phyloP scores from a whole-genome alignment of 2,888 invertebrate genomes.

The Selenia dentaria region DNA sequence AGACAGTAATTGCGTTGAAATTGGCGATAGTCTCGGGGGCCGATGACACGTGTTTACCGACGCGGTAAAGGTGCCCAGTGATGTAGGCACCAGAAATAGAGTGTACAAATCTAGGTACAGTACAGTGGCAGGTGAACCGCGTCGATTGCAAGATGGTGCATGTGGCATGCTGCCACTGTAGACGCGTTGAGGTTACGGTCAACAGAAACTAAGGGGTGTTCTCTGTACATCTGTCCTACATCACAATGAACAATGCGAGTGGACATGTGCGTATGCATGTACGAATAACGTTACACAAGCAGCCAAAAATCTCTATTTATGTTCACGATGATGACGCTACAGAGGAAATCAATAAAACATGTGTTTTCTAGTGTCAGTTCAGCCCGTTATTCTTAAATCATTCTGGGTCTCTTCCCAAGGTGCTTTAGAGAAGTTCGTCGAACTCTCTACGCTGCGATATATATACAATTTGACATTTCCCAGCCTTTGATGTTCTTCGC shows the following conservation, averaged over 20 bases:
- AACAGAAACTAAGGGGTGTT: constrained; percentile 32
- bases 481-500: constrained; percentile 43
- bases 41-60: constrained; percentile 68
- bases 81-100: constrained; percentile 69
- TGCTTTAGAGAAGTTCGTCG: constrained; percentile 40
- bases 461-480: constrained; percentile 42
- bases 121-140: constrained; percentile 63
- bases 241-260: constrained; percentile 4
- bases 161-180: constrained; percentile 51
- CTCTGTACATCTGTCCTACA: constrained; percentile 4
- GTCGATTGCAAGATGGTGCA: constrained; percentile 42
- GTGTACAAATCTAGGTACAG: constrained; percentile 36
- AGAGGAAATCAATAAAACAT: constrained; percentile 1
- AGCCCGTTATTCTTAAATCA: constrained; percentile 16
- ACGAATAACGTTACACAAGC: constrained; percentile 2
- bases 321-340: constrained; percentile 4
- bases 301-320: constrained; percentile 2
- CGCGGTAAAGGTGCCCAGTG: constrained; percentile 62
- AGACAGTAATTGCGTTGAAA: constrained; percentile 39
- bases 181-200: constrained; percentile 52
- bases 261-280: constrained; percentile 6
- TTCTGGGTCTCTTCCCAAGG: constrained; percentile 5
- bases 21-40: constrained; percentile 49
- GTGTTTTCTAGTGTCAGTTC: constrained; percentile 5
- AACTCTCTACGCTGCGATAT: constrained; percentile 31